Evolutionary conservation across 2,113 vertebrate species (phyloP).

Genomic region (Physeter macrocephalus): DNA sequence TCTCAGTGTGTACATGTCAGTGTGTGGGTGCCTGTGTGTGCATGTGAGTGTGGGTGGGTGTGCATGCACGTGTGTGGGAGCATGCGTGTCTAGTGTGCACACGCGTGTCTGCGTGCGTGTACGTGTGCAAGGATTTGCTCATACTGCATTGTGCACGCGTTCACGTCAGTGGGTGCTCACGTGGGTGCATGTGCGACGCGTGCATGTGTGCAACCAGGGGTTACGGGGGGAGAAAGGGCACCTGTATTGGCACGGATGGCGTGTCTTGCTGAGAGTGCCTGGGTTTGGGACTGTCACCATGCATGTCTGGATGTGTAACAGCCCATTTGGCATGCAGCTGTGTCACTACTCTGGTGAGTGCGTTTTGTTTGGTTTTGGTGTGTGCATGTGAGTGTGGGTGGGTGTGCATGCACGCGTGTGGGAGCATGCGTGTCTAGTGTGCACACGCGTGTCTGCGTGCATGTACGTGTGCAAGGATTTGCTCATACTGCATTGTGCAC

Average conservation of each 20-base stretch:
- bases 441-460: accelerated
- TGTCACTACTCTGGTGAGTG: background rate
- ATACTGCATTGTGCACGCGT: accelerated
- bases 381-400: background rate
- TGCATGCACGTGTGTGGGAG: background rate
- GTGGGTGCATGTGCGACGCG: accelerated
- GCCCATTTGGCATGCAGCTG: accelerated
- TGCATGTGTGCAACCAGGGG: accelerated
- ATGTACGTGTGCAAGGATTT: background rate
- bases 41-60: background rate
- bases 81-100: no score
- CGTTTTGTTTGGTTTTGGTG: background rate
- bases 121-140: background rate
- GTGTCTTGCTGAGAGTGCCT: accelerated
- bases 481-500: background rate
- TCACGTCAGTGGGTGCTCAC: background rate
- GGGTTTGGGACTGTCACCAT: background rate
- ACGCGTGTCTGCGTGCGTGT: accelerated
- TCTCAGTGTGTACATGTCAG: background rate
- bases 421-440: background rate
- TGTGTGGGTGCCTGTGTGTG: background rate
- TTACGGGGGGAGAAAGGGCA: background rate
- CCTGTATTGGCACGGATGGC: accelerated
- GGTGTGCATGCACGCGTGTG: background rate
- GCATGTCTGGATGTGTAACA: no score